Evolutionary conservation across 2,888 invertebrate species (phyloP).

Genomic region (Chrysina gloriosa): DNA sequence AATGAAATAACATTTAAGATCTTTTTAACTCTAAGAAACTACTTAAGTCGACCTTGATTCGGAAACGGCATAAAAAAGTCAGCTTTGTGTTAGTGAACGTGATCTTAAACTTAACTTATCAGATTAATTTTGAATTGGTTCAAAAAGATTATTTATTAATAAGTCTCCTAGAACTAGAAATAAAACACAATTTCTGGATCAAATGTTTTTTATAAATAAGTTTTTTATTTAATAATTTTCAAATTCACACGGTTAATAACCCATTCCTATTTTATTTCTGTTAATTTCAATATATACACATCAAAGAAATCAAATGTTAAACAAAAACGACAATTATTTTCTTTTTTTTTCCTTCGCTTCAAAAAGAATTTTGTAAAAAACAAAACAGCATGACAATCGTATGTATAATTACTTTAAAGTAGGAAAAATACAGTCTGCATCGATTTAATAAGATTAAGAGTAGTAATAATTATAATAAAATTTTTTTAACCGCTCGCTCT

Average conservation of each 20-base stretch:
- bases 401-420: conserved; percentile 46
- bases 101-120: too few species aligned
- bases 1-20: too few species aligned
- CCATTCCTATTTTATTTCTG: conserved; percentile 43
- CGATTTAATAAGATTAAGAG: conserved; percentile 46
- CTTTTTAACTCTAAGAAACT: too few species aligned
- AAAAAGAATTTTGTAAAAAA: conserved; percentile 20
- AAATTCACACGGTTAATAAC: conserved; percentile 46
- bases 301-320: conserved; percentile 42
- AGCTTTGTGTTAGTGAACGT: too few species aligned
- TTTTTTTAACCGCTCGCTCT: conserved; percentile 45
- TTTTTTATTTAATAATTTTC: conserved; percentile 40
- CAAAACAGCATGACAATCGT: conserved; percentile 33
- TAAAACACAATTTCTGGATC: conserved; percentile 27
- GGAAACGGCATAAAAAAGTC: too few species aligned
- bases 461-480: conserved; percentile 43
- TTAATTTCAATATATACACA: conserved; percentile 45
- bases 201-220: conserved; percentile 42
- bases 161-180: too few species aligned
- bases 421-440: conserved; percentile 60
- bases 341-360: background rate
- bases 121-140: too few species aligned
- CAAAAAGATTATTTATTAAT: too few species aligned
- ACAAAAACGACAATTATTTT: conserved; percentile 34
- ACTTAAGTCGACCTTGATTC: too few species aligned